A percentile compares a stretch with the other conserved stretches of the same genome.
Conservation (phyloP, 2,797 vertebrate genomes). For the Pygocentrus nattereri region DNA sequence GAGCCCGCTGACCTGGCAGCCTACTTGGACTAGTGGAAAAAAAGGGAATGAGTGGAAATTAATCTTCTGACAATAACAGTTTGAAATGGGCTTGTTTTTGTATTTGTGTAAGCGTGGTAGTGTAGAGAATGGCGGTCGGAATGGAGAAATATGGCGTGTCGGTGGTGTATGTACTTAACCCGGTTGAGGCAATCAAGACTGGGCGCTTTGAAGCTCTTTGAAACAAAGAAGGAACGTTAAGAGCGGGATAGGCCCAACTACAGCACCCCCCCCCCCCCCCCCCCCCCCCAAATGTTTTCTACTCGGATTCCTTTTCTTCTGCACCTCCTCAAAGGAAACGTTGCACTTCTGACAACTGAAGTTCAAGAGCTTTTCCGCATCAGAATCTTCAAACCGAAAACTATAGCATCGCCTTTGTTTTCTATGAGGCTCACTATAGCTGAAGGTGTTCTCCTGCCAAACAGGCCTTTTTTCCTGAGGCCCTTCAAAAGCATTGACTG, state of each 20-base stretch:
- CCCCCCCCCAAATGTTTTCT: conserved; percentile 12
- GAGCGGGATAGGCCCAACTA: conserved; percentile 1
- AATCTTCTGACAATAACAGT: conserved; percentile 70
- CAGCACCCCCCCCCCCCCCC: conserved; percentile 6
- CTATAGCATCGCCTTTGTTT: conserved; percentile 13
- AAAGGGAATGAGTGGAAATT: conserved; percentile 56
- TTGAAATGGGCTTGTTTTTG: conserved; percentile 62
- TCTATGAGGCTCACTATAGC: background rate
- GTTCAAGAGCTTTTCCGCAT: conserved; percentile 21
- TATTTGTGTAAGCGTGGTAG: conserved; percentile 58
- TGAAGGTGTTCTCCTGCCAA: conserved; percentile 6
- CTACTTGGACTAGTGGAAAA: conserved; percentile 67
- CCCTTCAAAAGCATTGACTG: conserved; percentile 30
- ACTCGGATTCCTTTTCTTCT: conserved; percentile 17
- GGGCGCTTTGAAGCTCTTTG: conserved; percentile 39
- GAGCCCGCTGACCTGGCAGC: conserved; percentile 74
- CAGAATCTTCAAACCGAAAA: conserved; percentile 20
- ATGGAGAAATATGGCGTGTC: conserved; percentile 40
- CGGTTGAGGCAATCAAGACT: conserved; percentile 36
- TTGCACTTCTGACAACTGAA: conserved; percentile 4
- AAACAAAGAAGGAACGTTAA: conserved; percentile 33
- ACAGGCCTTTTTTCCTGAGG: conserved; percentile 5
- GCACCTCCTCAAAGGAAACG: conserved; percentile 18
- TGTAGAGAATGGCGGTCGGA: background rate
- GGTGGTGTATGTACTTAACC: conserved; percentile 36